phyloP scores from a whole-genome alignment of 2,797 vertebrate genomes.

The Triplophysa bombifrons region DNA sequence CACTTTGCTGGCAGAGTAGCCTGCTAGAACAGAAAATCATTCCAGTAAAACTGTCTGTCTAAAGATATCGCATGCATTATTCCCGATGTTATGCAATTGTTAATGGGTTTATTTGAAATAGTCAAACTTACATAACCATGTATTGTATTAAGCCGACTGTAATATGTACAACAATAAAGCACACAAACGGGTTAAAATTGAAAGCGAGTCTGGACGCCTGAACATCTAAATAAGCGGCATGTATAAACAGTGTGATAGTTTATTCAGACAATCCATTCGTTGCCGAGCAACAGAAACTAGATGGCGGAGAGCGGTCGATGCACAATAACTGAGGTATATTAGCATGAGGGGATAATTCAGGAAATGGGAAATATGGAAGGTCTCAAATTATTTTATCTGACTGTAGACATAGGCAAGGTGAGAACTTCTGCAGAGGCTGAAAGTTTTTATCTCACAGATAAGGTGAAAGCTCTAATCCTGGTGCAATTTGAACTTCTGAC shows the following conservation, averaged over 20 bases:
- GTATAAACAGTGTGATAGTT: not conserved
- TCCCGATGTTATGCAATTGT: not conserved
- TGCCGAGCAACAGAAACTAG: not conserved
- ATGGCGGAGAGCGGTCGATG: not conserved
- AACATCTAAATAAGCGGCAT: not conserved
- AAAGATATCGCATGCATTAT: not conserved
- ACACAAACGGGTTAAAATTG: not conserved
- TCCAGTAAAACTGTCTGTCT: not conserved
- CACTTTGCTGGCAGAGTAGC: not conserved
- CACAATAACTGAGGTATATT: not conserved
- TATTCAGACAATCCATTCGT: constrained; percentile 8
- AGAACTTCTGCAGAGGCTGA: not conserved
- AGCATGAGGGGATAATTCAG: constrained; percentile 13
- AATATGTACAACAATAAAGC: not conserved
- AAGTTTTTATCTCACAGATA: constrained; percentile 36
- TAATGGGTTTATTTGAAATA: not conserved
- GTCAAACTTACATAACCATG: not conserved
- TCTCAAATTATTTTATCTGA: constrained; percentile 37
- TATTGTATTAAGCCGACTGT: not conserved
- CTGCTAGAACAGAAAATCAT: not conserved
- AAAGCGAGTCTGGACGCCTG: not conserved
- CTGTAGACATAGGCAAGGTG: constrained; percentile 2
- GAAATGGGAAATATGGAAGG: not conserved
- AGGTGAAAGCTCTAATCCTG: constrained; percentile 25
- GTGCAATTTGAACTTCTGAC: constrained; percentile 36